Conservation (phyloP, 35 echinoderm and acorn worm species). For the Amphiura filiformis region DNA sequence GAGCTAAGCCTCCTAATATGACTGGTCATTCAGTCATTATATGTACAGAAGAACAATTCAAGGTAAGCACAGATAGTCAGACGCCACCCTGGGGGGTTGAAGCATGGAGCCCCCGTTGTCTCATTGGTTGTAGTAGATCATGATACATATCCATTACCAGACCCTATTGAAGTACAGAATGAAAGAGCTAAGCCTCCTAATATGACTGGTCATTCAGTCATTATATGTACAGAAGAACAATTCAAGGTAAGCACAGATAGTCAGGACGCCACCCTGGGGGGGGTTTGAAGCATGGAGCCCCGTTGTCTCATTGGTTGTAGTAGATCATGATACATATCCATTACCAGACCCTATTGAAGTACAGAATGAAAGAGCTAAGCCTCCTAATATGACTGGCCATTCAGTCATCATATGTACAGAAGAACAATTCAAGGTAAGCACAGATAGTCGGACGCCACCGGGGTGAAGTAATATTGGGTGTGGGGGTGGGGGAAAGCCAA, state of each 20-base stretch:
- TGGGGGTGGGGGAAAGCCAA: conserved; percentile 77
- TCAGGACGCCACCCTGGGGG: too few relatives aligned
- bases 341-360: conserved; percentile 94
- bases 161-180: conserved; percentile 90
- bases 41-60: conserved; percentile 99
- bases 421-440: conserved; percentile 94
- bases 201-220: conserved; percentile 68
- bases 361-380: conserved; percentile 88
- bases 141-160: conserved; percentile 85
- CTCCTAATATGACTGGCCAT: conserved; percentile 73
- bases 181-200: conserved; percentile 95
- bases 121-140: conserved; percentile 83
- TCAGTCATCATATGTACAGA: conserved; percentile 95
- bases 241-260: conserved; percentile 79
- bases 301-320: conserved; percentile 71
- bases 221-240: conserved; percentile 98
- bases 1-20: conserved; percentile 88
- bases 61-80: conserved; percentile 73
- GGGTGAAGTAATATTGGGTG: conserved; percentile 93
- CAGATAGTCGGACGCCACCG: too few relatives aligned
- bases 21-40: conserved; percentile 73
- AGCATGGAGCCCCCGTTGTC: conserved; percentile 89
- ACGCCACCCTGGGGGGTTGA: too few relatives aligned
- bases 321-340: conserved; percentile 80
- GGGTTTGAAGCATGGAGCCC: conserved; percentile 91